Conservation (phyloP, 2,113 vertebrate genomes). For the Oreamnos americanus region DNA sequence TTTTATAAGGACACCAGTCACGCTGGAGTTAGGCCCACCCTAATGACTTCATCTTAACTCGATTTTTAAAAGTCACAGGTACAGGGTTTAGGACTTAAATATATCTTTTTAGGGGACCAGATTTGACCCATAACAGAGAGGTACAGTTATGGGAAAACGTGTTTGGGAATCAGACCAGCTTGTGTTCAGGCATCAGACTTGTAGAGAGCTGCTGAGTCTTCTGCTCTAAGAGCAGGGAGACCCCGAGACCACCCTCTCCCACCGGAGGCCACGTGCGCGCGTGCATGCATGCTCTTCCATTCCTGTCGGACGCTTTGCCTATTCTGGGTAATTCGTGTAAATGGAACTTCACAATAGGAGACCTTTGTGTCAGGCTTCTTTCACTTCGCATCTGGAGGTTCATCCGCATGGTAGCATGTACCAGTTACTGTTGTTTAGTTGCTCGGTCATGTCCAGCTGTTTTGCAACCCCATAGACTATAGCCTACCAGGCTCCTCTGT, state of each 20-base stretch:
- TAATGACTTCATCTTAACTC: neutral
- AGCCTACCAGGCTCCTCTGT: neutral
- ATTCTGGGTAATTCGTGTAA: neutral
- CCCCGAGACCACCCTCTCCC: too few species aligned
- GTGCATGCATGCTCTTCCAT: rapidly evolving
- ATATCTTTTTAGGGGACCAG: neutral
- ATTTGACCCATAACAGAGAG: neutral
- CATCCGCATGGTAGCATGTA: neutral
- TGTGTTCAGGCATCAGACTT: neutral
- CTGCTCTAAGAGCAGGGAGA: rapidly evolving
- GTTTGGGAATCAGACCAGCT: neutral
- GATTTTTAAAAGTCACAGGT: neutral
- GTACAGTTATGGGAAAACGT: neutral
- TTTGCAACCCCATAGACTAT: neutral
- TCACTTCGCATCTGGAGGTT: neutral
- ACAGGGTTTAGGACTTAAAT: neutral
- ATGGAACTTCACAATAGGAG: neutral
- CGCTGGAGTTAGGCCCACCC: neutral
- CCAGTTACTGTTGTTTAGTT: rapidly evolving
- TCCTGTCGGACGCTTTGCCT: neutral
- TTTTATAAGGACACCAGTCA: neutral
- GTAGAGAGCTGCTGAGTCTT: neutral
- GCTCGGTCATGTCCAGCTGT: neutral
- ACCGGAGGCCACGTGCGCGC: rapidly evolving
- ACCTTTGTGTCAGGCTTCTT: neutral